These are phyloP conservation scores for Donacobius atricapilla DNA, from an alignment of 2,113 vertebrate species.

Conservation along the genomic window DNA sequence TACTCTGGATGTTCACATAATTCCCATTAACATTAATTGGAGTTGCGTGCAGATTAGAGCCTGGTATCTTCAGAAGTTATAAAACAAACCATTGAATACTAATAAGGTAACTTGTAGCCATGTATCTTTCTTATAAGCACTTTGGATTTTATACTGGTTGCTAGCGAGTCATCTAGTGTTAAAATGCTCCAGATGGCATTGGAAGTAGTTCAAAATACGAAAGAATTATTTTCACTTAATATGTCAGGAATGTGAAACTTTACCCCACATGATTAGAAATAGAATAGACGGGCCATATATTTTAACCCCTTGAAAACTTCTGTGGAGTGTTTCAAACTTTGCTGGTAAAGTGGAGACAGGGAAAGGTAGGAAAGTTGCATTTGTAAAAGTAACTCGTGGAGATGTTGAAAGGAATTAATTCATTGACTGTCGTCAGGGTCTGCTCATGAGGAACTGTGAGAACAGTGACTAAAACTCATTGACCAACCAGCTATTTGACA, in stretches of 20 bases:
- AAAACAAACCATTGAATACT: constrained; percentile 28
- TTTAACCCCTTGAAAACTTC: background rate
- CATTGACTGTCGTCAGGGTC: background rate
- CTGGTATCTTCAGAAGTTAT: constrained; percentile 10
- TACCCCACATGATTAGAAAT: background rate
- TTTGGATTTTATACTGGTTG: background rate
- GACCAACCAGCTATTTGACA: constrained; percentile 19
- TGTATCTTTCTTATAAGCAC: background rate
- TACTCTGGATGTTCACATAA: constrained; percentile 10
- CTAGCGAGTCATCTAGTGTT: background rate
- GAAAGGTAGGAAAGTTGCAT: background rate
- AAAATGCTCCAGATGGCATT: constrained; percentile 39
- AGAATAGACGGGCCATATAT: background rate
- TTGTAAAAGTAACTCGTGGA: background rate
- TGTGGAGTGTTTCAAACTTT: background rate
- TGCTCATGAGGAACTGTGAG: background rate
- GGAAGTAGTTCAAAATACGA: background rate
- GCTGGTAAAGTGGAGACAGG: background rate
- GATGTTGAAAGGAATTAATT: background rate
- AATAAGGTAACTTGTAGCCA: background rate
- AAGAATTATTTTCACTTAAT: constrained; percentile 10
- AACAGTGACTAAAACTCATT: background rate
- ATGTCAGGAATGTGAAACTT: background rate
- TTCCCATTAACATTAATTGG: constrained; percentile 58
- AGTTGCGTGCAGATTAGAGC: constrained; percentile 1